A percentile compares a stretch with the other conserved stretches of the same genome.
Evolutionary conservation across 2,888 invertebrate genomes (phyloP).

Genomic region (Drosophila suboccidentalis): DNA sequence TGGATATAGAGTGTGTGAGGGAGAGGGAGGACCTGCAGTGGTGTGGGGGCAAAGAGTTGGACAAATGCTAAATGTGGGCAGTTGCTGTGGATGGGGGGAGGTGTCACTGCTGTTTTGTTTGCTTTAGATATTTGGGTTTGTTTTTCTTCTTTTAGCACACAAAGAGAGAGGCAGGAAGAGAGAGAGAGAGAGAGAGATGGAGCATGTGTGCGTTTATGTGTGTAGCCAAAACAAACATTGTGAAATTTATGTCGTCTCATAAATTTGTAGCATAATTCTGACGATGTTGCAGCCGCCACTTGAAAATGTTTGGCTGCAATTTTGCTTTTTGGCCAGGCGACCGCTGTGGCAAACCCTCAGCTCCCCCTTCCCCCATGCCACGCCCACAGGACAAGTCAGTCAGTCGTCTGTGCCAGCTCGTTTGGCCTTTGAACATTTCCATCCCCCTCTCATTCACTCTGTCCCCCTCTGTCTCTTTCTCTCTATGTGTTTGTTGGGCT

Average conservation of each 20-base stretch:
- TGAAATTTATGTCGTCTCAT: constrained; percentile 81
- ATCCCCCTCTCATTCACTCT: background rate
- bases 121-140: constrained; percentile 75
- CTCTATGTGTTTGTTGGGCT: constrained; percentile 70
- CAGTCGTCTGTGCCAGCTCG: constrained; percentile 53
- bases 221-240: constrained; percentile 80
- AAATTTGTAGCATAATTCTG: constrained; percentile 82
- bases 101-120: constrained; percentile 58
- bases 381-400: constrained; percentile 33
- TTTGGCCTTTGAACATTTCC: constrained; percentile 67
- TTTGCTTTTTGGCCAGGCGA: constrained; percentile 64
- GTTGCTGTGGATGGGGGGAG: constrained; percentile 27
- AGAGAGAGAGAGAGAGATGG: constrained; percentile 13
- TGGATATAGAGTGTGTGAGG: background rate
- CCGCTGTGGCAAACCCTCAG: constrained; percentile 11
- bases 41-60: background rate
- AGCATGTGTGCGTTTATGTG: constrained; percentile 31
- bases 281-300: constrained; percentile 76
- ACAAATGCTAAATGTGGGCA: constrained; percentile 29
- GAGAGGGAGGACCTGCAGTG: background rate
- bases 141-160: constrained; percentile 55
- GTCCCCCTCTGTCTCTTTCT: background rate
- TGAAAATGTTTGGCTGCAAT: constrained; percentile 80
- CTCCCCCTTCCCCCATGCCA: constrained; percentile 13
- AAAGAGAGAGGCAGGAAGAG: constrained; percentile 7